Evolutionary conservation across 1,140 invertebrate genomes (phyloP), one percentile per base, ranked within the genome.

Genomic region (Coptotermes formosanus): DNA sequence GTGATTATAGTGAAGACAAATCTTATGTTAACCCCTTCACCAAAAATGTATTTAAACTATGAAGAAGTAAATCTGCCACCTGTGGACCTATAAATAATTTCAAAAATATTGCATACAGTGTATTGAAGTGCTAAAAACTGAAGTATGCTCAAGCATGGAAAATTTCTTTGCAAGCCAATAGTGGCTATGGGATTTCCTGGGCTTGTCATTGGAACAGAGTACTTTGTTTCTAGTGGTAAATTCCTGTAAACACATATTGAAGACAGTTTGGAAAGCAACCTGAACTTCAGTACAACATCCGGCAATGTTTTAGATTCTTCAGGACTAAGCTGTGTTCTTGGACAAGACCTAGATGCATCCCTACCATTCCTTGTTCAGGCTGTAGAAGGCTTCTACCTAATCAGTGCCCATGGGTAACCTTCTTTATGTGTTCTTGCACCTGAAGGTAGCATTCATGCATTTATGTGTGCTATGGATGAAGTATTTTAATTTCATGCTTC

Each of bases 321-420:
- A 75, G n/a, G 64, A 3, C 64, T 25, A 75, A 75, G 64, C 64
- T 75, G 64, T 75, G 64, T 75, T 75, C 64, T 75, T 30, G 64
- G 64, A 75, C 64, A 75, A 75, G 25, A 75, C 64, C 64, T 75
- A 75, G 64, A 30, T 75, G 64, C 64, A 75, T 75, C 25, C 64
- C 64, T 30, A 7, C 64, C 64, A 75, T 75, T 30, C 64, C 64
- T 75, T 75, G 64, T 19, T 75, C 25, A 75, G 64, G 64, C 64
- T 75, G 64, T 75, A 75, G 64, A 75, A 30, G 64, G 30, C 64
- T 75, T 75, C 64, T 75, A 30, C 7, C 64, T n/a, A 75, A 75
- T n/a, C 64, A 75, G n/a, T 75, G 64, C 64, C 64, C n/a, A 55
- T 75, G n/a, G 19, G 64, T 75, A 75, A 75, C 64, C 64, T n/a